Conservation (phyloP, 1,140 invertebrate genomes). For the Holcopasites calliopsidis region DNA sequence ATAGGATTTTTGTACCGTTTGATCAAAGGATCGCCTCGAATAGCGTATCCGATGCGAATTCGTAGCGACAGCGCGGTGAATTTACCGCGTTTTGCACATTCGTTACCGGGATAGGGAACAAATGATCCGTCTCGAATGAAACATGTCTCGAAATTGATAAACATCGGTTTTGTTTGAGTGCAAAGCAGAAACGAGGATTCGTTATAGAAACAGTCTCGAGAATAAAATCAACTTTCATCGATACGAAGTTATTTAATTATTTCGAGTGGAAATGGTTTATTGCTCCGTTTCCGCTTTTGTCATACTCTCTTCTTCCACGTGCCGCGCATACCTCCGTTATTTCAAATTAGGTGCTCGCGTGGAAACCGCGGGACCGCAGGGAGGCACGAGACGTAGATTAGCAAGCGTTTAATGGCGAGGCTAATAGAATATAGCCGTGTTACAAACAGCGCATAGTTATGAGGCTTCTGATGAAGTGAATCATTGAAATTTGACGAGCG, state of each 20-base stretch:
- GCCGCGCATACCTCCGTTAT: neutral
- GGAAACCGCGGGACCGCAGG: neutral
- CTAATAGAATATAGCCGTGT: slow-evolving; percentile 24
- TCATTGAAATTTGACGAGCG: neutral
- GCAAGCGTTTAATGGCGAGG: slow-evolving; percentile 11
- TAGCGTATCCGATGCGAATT: neutral
- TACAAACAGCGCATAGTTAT: neutral
- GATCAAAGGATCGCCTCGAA: slow-evolving; percentile 5
- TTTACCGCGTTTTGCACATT: neutral
- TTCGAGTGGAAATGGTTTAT: neutral
- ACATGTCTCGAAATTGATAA: no score
- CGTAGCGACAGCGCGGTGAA: neutral
- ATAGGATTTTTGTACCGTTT: slow-evolving; percentile 28
- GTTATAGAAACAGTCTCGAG: no score
- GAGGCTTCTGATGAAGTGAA: neutral
- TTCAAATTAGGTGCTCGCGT: neutral
- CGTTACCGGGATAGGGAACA: neutral
- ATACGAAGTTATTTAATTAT: slow-evolving; percentile 2
- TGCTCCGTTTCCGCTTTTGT: neutral
- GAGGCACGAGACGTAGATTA: slow-evolving; percentile 3
- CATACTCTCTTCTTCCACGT: neutral
- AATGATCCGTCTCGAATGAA: no score
- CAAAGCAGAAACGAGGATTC: no score
- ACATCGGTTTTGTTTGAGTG: no score
- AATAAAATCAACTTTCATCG: no score